phyloP scores from a whole-genome alignment of 2,797 vertebrate species.

The Bradypodion ventrale region DNA sequence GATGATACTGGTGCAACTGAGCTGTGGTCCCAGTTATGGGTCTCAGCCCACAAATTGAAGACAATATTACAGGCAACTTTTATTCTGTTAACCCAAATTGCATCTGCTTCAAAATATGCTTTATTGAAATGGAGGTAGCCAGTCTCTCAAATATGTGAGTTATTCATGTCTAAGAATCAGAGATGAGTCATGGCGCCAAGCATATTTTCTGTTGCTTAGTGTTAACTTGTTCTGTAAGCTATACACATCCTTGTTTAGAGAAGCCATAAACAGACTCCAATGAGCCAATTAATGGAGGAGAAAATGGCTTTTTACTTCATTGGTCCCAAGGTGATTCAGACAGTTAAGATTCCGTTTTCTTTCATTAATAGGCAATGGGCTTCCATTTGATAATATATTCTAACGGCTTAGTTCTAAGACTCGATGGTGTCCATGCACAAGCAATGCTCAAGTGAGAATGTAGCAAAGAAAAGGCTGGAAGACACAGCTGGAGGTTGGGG shows the following conservation, averaged over 20 bases:
- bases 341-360: slow-evolving; percentile 35
- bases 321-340: slow-evolving; percentile 33
- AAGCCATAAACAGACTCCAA: slow-evolving; percentile 27
- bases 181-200: not conserved
- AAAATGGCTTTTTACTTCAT: slow-evolving; percentile 15
- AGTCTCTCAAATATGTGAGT: not conserved
- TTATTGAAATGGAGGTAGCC: not conserved
- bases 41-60: not conserved
- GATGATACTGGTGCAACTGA: not conserved
- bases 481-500: too few relatives aligned
- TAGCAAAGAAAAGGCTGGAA: not conserved
- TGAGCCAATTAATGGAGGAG: slow-evolving; percentile 22
- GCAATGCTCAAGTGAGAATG: not conserved
- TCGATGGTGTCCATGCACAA: not conserved
- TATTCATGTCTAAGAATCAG: not conserved
- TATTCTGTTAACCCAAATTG: not conserved
- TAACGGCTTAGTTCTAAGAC: not conserved
- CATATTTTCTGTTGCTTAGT: slow-evolving; percentile 27
- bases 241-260: slow-evolving; percentile 26
- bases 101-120: not conserved
- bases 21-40: not conserved
- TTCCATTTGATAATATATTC: not conserved
- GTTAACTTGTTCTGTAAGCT: slow-evolving; percentile 16
- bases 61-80: not conserved
- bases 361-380: slow-evolving; percentile 22